A percentile compares a stretch with the other conserved stretches of the same genome.
phyloP scores from a whole-genome alignment of 2,888 invertebrate genomes.

The Cheiracanthium punctorium region DNA sequence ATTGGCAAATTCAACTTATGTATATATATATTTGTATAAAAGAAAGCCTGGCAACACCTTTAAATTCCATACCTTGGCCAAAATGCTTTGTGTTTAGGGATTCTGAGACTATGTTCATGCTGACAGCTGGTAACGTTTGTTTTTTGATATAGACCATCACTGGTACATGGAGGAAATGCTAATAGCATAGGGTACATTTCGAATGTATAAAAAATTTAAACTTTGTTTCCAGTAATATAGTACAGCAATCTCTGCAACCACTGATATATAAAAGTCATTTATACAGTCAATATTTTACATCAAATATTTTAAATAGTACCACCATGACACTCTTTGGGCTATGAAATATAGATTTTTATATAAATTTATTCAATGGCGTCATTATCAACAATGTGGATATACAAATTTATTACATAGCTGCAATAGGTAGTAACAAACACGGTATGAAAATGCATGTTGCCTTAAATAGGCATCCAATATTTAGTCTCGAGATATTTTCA shows the following conservation, averaged over 20 bases:
- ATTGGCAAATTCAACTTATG: slow-evolving; percentile 69
- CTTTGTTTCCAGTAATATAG: background rate
- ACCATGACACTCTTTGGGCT: background rate
- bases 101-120: slow-evolving; percentile 23
- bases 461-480: too few relatives aligned
- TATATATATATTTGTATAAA: slow-evolving; percentile 68
- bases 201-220: too few relatives aligned
- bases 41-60: slow-evolving; percentile 61
- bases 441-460: background rate
- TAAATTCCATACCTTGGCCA: slow-evolving; percentile 55
- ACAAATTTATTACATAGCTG: background rate
- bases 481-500: background rate
- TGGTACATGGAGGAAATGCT: background rate
- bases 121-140: slow-evolving; percentile 31
- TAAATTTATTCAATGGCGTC: background rate
- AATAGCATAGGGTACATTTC: background rate
- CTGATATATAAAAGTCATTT: slow-evolving; percentile 1
- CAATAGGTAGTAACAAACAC: background rate
- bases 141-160: slow-evolving; percentile 33
- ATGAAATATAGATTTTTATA: slow-evolving; percentile 4
- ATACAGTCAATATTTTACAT: background rate
- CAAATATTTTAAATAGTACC: background rate
- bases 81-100: slow-evolving; percentile 42
- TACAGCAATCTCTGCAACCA: background rate
- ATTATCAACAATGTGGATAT: background rate